Evolutionary conservation across 2,797 vertebrate genomes (phyloP).

Genomic region (Sebastes hopkinsi): DNA sequence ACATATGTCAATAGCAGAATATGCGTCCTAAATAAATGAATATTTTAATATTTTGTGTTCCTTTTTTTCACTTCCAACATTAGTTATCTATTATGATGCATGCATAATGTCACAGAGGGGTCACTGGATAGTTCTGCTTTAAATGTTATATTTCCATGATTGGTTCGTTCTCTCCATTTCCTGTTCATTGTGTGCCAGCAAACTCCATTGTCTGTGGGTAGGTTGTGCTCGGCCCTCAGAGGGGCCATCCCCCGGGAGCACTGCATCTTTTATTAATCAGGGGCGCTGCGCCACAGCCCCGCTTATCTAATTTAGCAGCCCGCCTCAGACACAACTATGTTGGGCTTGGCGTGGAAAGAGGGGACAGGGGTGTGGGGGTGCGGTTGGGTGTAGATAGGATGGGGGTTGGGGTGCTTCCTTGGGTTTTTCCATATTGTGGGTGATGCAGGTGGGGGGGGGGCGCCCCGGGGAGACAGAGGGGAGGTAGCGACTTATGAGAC

Average conservation of each 20-base stretch:
- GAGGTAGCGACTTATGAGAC: constrained; percentile 80
- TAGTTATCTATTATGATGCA: constrained; percentile 73
- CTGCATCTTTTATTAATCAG: constrained; percentile 91
- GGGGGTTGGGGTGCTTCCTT: constrained; percentile 52
- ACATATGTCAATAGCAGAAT: constrained; percentile 60
- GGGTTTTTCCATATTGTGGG: constrained; percentile 64
- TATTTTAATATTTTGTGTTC: constrained; percentile 66
- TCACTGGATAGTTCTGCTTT: constrained; percentile 70
- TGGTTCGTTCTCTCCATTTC: constrained; percentile 82
- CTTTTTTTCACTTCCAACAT: constrained; percentile 51
- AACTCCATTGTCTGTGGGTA: constrained; percentile 80
- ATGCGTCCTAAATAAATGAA: constrained; percentile 68
- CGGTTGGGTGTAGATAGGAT: constrained; percentile 55
- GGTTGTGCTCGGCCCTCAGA: constrained; percentile 72
- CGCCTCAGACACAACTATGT: constrained; percentile 79
- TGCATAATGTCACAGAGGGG: constrained; percentile 65
- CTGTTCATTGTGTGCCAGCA: constrained; percentile 83
- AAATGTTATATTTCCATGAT: constrained; percentile 85
- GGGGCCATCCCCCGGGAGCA: constrained; percentile 81
- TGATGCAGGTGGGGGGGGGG: constrained; percentile 25
- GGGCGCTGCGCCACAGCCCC: constrained; percentile 79
- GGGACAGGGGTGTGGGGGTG: constrained; percentile 64
- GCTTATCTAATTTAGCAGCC: constrained; percentile 90
- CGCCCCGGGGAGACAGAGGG: constrained; percentile 32
- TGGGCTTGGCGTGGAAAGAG: constrained; percentile 68